These are phyloP conservation scores for Philereme transversata DNA, from an alignment of 2,888 invertebrate genomes.

Conservation along the genomic window DNA sequence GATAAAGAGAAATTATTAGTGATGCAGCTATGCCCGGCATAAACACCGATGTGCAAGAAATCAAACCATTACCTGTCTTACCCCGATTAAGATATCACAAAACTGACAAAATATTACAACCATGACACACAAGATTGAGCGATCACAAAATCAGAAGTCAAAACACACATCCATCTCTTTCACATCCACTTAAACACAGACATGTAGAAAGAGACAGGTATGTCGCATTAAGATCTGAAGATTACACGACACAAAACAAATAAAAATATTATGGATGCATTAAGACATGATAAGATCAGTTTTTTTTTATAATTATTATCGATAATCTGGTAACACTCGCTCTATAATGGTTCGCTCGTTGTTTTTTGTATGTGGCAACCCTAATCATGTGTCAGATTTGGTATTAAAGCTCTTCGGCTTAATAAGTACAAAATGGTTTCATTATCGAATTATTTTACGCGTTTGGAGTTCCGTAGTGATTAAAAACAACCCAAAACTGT, in stretches of 20 bases:
- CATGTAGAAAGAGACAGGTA: conserved; percentile 52
- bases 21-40: too few species aligned
- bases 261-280: conserved; percentile 79
- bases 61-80: conserved; percentile 58
- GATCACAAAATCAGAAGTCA: conserved; percentile 74
- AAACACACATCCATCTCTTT: conserved; percentile 58
- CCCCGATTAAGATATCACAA: conserved; percentile 61
- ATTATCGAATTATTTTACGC: conserved; percentile 63
- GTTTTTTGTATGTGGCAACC: conserved; percentile 77
- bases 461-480: conserved; percentile 45
- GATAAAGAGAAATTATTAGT: too few species aligned
- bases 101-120: conserved; percentile 64
- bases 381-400: conserved; percentile 83
- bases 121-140: conserved; percentile 63
- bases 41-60: conserved; percentile 41
- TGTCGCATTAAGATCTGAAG: conserved; percentile 69
- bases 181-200: conserved; percentile 35
- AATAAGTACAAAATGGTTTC: conserved; percentile 70
- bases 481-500: neutral
- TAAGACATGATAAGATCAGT: conserved; percentile 73
- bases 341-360: conserved; percentile 74
- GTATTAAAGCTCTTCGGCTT: conserved; percentile 64
- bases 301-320: conserved; percentile 77
- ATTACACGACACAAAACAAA: conserved; percentile 75
- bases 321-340: conserved; percentile 82